Percentiles rank a stretch among this genome's conserved stretches.
These are phyloP conservation scores for Acanthopagrus latus DNA, from an alignment of 2,797 vertebrate species.

Conservation along the genomic window DNA sequence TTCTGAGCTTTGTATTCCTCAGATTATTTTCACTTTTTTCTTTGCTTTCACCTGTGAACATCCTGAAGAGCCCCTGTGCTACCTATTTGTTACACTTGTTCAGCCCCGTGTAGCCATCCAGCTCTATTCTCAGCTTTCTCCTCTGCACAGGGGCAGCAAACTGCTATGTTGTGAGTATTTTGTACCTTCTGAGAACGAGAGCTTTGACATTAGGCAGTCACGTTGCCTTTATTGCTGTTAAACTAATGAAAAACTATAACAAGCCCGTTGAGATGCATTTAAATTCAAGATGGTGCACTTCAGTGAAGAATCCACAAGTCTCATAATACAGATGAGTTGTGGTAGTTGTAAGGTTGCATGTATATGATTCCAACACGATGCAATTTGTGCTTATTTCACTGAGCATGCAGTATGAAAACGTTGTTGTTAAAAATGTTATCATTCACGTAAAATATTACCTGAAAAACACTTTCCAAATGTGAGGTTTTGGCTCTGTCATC, in stretches of 20 bases:
- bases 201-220: conserved; percentile 28
- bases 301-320: conserved; percentile 28
- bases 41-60: conserved; percentile 31
- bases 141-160: conserved; percentile 18
- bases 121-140: conserved; percentile 12
- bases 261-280: conserved; percentile 44
- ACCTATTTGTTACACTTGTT: conserved; percentile 21
- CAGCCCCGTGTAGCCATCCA: conserved; percentile 7
- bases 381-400: conserved; percentile 20
- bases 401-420: conserved; percentile 11
- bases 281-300: conserved; percentile 36
- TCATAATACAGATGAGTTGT: conserved; percentile 41
- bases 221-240: conserved; percentile 26
- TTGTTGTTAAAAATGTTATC: neutral
- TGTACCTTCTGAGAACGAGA: conserved; percentile 11
- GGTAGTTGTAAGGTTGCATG: conserved; percentile 12
- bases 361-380: conserved; percentile 22
- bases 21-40: conserved; percentile 4
- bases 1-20: conserved; percentile 23
- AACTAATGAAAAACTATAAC: conserved; percentile 51
- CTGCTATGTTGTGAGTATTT: conserved; percentile 15
- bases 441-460: neutral
- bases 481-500: neutral
- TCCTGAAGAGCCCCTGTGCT: conserved; percentile 25
- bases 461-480: neutral